Evolutionary conservation across 2,888 invertebrate genomes (phyloP), one percentile per base, ranked within the genome.

Genomic region (Exephanes ischioxanthus): DNA sequence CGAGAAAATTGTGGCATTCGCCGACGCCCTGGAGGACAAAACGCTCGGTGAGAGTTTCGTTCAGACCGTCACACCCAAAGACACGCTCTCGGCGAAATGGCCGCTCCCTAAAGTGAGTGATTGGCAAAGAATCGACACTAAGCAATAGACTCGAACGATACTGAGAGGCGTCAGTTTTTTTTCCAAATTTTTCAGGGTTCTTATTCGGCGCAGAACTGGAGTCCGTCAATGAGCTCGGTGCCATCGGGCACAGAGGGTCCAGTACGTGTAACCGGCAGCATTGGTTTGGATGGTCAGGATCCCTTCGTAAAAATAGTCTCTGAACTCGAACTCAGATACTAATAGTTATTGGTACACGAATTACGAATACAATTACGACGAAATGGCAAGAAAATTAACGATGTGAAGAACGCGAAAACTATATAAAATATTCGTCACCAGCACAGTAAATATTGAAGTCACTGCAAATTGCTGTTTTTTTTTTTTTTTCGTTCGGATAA

Each of bases 241-340:
- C 85, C 85, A 53, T 58, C 87, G 9, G 86, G 80, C 19, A 2
- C 85, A 2, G 86, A 87, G 9, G 86, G 86, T 19, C 67, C 61
- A n/a, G 0, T 85, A 0, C 14, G 16, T 2, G 82, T 76, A 11
- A 6, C 0, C 3, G 45, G 76, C 0, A 26, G 6, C 3, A 11
- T 87, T 14, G 75, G 63, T 51, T 80, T 84, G 63, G 80, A 85
- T 16, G 88, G 80, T 33, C 48, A 87, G 33, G 63, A 80, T 1
- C 86, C 88, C 0, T 79, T 30, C 53, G 19, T 83, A 6, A n/a
- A 55, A 7, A 26, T 88, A 16, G 48, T 71, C 11, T 83, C 16
- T 9, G 77, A 77, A 7, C 0, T 41, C 81, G 58, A 26, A 71
- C 80, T 58, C 7, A 16, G 41, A 6, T 61, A 82, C 19, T 41